Base-by-base conservation (phyloP, 2,113 vertebrate species). In the Triplophysa tibetana region DNA sequence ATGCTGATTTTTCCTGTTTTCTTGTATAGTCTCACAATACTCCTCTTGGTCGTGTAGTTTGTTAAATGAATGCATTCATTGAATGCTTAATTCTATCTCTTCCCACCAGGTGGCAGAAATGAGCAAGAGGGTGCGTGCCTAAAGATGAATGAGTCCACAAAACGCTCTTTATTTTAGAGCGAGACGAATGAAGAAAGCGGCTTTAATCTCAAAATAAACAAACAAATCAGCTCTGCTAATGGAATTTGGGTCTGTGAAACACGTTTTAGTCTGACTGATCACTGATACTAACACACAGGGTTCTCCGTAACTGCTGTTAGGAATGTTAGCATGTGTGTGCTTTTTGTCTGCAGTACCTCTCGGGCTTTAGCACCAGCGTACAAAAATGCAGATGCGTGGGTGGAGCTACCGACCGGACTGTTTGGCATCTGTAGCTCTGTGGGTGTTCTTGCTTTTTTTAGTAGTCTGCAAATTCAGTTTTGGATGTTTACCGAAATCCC, bases 161-260 rank as follows among this genome's bases (percentile, higher is more conserved):
- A 90, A 85, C 87, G 83, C 88, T 83, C 89, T 89, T 90, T 83
- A 87, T 86, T 88, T 89, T 76, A 60, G 78, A 1, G 9, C 45
- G 14, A 45, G 43, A 9, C 38, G 38, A 54, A 48, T 79, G 68
- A 64, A 79, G 54, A 79, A 52, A 21, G n/a, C 50, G 41, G 45
- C n/a, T 79, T 79, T 79, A 14, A 79, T 64, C 58, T 72, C 4
- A 72, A 79, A 72, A 19, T 68, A 72, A 79, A 79, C 78, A 79
- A 72, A 79, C 66, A 79, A 72, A 72, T 17, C 26, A 5, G 19
- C n/a, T 38, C 23, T 19, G 21, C 43, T 48, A 23, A 77, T 24
- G 64, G 43, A 77, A 65, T 23, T 75, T 62, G 1, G 58, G 38
- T 26, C 77, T 70, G 77, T 48, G 65, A 69, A 23, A 58, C 38